These are phyloP conservation scores for Melanocharis versteri DNA, from an alignment of 2,113 vertebrate species.

Conservation along the genomic window DNA sequence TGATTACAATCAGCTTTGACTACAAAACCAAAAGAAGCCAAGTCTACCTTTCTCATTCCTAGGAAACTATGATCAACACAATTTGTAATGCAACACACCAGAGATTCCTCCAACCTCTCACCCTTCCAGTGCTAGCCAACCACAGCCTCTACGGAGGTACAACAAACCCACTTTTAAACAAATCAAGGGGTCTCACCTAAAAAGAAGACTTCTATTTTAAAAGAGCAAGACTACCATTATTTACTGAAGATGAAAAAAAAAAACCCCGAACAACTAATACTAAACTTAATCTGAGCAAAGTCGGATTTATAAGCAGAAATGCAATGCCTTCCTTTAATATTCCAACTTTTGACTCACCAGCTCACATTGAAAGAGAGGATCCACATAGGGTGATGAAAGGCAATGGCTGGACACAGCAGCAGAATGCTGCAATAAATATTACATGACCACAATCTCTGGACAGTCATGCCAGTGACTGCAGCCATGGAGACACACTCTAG, in stretches of 20 bases:
- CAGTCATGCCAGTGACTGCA: background rate
- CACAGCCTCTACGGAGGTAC: background rate
- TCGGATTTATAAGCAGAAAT: background rate
- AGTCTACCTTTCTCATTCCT: background rate
- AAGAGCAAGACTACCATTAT: background rate
- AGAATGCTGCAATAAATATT: background rate
- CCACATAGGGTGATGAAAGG: background rate
- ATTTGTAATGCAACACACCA: background rate
- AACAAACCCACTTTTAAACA: background rate
- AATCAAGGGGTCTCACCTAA: background rate
- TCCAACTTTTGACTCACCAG: background rate
- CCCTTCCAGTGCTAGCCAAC: background rate
- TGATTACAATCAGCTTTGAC: background rate
- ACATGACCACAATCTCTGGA: background rate
- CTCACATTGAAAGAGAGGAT: background rate
- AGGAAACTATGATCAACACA: background rate
- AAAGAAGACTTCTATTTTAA: background rate
- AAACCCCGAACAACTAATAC: fast-evolving
- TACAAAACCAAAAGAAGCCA: background rate
- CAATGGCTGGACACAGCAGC: background rate
- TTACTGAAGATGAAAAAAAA: background rate
- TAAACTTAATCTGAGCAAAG: background rate
- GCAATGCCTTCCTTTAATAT: background rate
- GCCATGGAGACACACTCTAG: fast-evolving
- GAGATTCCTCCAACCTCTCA: background rate